Conservation (phyloP, 2,113 vertebrate species). For the Bos indicus region DNA sequence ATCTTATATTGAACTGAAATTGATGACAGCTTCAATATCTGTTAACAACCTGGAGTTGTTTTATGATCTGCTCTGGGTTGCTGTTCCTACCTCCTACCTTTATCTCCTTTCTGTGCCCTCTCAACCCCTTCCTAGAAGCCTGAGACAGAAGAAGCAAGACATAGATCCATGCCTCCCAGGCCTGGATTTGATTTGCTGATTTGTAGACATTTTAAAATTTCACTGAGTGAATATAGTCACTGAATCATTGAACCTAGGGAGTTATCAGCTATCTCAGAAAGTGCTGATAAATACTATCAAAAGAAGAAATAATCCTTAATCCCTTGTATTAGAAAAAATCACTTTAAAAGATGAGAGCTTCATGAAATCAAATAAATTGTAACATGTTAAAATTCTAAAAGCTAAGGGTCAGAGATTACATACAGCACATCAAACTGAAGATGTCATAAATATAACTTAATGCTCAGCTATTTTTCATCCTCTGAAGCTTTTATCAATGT, state of each 20-base stretch:
- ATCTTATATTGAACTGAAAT: constrained; percentile 31
- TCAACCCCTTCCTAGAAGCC: neutral
- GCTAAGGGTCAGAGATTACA: neutral
- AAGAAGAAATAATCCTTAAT: constrained; percentile 45
- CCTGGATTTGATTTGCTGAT: neutral
- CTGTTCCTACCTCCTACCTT: neutral
- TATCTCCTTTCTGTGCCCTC: neutral
- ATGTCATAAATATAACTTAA: neutral
- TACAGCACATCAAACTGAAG: neutral
- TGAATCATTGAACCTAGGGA: neutral
- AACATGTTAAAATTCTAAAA: constrained; percentile 18
- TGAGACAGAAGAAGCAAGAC: neutral
- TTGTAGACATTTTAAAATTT: constrained; percentile 1
- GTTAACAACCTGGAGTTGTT: neutral
- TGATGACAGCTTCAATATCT: constrained; percentile 31
- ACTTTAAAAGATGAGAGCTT: neutral
- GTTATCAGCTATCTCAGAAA: constrained; percentile 37
- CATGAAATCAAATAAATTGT: neutral
- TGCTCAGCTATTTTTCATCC: neutral
- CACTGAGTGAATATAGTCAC: neutral
- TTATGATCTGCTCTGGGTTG: neutral
- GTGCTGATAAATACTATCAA: constrained; percentile 29
- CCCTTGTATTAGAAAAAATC: neutral
- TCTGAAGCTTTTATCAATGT: neutral
- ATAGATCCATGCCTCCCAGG: neutral